phyloP scores from a whole-genome alignment of 1,140 invertebrate genomes.

The Tetramorium parvispinum region DNA sequence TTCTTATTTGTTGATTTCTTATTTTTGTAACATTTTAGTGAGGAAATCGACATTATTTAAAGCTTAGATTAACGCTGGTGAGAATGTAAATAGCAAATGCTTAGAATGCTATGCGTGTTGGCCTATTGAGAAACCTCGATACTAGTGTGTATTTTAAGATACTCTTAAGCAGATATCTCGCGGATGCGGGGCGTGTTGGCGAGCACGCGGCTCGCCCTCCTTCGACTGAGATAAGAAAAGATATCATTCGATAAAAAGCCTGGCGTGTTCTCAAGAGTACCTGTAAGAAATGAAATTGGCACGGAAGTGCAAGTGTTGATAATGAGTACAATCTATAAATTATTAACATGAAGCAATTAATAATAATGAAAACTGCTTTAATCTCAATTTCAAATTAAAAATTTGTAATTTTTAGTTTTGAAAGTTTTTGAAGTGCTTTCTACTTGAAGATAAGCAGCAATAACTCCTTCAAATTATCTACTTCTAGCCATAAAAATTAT shows the following conservation, averaged over 20 bases:
- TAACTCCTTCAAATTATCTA: not conserved
- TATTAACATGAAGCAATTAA: not conserved
- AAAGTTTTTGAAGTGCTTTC: not conserved
- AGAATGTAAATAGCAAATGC: not conserved
- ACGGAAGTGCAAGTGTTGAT: constrained; percentile 4
- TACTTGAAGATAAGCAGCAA: not conserved
- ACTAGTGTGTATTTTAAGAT: constrained; percentile 37
- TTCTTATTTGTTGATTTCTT: not conserved
- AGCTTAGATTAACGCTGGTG: not conserved
- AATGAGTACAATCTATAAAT: not conserved
- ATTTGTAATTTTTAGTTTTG: not conserved
- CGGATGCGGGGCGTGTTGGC: not conserved
- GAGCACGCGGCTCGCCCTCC: not conserved
- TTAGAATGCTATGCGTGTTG: not conserved
- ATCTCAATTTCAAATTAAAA: not conserved
- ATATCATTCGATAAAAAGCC: constrained; percentile 23
- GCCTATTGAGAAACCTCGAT: not conserved
- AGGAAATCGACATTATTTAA: not conserved
- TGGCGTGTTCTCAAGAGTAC: constrained; percentile 26
- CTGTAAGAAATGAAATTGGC: constrained; percentile 9
- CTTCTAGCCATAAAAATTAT: not conserved
- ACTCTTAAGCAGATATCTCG: constrained; percentile 16
- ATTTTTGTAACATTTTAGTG: not conserved
- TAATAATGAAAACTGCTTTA: not conserved
- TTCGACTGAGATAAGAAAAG: constrained; percentile 13